phyloP scores from a whole-genome alignment of 2,113 vertebrate genomes.

The Pygoscelis adeliae region DNA sequence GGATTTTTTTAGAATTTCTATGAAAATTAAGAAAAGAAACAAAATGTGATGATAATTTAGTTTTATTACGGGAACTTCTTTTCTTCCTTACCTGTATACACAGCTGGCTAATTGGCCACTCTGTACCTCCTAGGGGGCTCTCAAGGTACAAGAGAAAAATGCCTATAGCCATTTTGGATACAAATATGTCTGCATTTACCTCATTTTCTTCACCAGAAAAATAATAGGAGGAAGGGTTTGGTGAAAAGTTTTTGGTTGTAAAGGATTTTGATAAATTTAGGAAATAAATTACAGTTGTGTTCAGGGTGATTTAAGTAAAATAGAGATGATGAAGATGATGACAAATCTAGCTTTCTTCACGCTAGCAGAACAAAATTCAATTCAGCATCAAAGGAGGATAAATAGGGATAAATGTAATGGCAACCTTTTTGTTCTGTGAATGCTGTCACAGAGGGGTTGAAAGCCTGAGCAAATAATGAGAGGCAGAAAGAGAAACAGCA shows the following conservation, averaged over 20 bases:
- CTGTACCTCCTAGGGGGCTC: neutral
- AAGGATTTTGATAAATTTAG: slow-evolving; percentile 16
- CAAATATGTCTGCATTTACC: neutral
- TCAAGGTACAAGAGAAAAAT: neutral
- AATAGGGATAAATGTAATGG: slow-evolving; percentile 37
- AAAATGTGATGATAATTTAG: neutral
- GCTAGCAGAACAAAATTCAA: slow-evolving; percentile 12
- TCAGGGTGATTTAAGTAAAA: slow-evolving; percentile 39
- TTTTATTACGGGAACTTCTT: neutral
- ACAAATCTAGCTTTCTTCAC: neutral
- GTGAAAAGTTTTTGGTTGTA: neutral
- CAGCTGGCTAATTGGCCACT: neutral
- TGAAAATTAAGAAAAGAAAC: neutral
- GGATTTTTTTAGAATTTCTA: neutral
- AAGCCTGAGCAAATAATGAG: slow-evolving; percentile 45
- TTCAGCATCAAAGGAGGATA: slow-evolving; percentile 38
- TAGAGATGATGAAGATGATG: neutral
- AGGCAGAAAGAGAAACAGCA: slow-evolving; percentile 26
- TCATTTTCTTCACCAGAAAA: neutral
- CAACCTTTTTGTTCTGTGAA: slow-evolving; percentile 51
- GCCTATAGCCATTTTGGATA: neutral
- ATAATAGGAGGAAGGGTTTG: neutral
- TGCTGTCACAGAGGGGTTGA: slow-evolving; percentile 17
- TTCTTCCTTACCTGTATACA: neutral
- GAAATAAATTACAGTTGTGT: slow-evolving; percentile 3